These are phyloP conservation scores for Cirrhinus molitorella DNA, from an alignment of 2,797 vertebrate species.

Conservation along the genomic window DNA sequence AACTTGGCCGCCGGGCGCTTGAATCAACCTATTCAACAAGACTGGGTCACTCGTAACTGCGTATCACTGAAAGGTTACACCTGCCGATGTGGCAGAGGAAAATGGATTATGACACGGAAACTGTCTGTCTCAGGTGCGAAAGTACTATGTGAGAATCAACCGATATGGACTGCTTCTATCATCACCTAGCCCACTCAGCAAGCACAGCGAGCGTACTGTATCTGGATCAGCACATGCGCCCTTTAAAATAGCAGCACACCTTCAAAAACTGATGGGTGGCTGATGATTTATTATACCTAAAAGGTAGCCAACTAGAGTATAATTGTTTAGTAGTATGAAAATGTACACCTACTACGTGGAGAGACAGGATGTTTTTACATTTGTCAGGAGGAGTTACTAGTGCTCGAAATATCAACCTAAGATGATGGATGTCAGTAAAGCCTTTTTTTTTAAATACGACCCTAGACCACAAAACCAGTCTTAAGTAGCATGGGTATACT, in stretches of 20 bases:
- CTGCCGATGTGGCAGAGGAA: neutral
- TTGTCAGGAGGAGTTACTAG: neutral
- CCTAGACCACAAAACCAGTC: too few species aligned
- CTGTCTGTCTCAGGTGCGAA: neutral
- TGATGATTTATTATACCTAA: neutral
- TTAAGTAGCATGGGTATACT: too few species aligned
- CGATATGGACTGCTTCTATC: neutral
- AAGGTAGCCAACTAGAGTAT: neutral
- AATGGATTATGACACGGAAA: neutral
- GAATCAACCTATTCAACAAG: neutral
- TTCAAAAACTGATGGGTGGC: neutral
- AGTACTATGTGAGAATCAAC: conserved; percentile 16
- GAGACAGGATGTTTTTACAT: neutral
- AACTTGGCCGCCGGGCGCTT: neutral
- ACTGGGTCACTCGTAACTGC: neutral
- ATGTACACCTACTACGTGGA: neutral
- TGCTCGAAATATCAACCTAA: neutral
- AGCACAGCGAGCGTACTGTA: neutral
- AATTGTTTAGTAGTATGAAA: neutral
- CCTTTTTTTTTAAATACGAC: neutral
- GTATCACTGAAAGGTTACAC: conserved; percentile 1
- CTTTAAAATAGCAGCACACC: conserved; percentile 31
- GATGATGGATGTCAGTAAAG: neutral
- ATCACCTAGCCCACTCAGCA: neutral
- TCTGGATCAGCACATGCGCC: conserved; percentile 4